Evolutionary conservation across 2,113 vertebrate species (phyloP).

Genomic region (Clarias macrocephalus): DNA sequence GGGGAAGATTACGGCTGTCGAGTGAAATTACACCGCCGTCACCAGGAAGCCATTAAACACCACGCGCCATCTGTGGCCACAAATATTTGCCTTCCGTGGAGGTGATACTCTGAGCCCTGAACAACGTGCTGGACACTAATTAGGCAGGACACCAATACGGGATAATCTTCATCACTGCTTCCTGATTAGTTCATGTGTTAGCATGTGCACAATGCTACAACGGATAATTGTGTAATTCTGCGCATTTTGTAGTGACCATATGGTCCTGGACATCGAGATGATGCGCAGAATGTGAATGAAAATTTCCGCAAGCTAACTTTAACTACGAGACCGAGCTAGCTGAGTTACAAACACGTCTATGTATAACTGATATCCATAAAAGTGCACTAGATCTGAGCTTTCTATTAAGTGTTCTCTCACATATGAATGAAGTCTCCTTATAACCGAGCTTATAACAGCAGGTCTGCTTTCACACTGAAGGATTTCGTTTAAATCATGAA

Average conservation of each 20-base stretch:
- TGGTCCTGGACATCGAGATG: background rate
- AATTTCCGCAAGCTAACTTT: too few species aligned
- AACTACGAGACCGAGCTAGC: too few species aligned
- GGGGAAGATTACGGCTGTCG: conserved; percentile 8
- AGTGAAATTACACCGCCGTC: background rate
- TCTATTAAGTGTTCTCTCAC: too few species aligned
- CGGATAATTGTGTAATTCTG: background rate
- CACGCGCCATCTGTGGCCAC: background rate
- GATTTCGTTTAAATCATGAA: background rate
- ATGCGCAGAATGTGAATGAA: too few species aligned
- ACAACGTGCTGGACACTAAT: background rate
- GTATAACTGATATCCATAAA: too few species aligned
- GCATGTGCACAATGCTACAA: background rate
- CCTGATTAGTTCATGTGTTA: background rate
- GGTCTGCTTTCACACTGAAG: background rate
- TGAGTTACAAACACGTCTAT: too few species aligned
- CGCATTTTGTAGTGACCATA: background rate
- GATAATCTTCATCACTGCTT: background rate
- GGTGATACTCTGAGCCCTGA: background rate
- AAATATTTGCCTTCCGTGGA: background rate
- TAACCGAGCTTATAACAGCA: background rate
- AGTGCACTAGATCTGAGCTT: too few species aligned
- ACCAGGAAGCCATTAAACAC: background rate
- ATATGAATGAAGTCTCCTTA: background rate
- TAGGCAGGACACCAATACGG: background rate